phyloP scores from a whole-genome alignment of 2,888 invertebrate genomes.

The Saturnia pavonia region DNA sequence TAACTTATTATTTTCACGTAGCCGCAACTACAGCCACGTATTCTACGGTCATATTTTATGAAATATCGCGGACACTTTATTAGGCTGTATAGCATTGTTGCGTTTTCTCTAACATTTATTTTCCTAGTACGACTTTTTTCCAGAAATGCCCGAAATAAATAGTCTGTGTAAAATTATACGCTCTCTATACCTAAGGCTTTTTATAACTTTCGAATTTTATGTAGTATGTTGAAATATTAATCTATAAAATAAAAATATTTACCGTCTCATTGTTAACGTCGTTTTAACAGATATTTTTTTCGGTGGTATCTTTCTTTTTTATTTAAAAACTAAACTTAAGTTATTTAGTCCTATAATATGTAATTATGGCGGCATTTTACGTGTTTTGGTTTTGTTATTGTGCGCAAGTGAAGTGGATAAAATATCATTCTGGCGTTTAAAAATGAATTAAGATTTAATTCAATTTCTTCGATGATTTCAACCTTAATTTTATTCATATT shows the following conservation, averaged over 20 bases:
- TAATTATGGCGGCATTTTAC: too few relatives aligned
- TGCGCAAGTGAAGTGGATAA: too few relatives aligned
- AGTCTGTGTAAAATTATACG: background rate
- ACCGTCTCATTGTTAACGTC: too few relatives aligned
- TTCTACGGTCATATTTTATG: slow-evolving; percentile 10
- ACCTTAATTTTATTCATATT: background rate
- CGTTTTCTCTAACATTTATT: slow-evolving; percentile 7
- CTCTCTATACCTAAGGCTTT: background rate
- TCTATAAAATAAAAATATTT: background rate
- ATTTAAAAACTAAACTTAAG: too few relatives aligned
- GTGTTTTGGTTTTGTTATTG: too few relatives aligned
- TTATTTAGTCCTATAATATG: too few relatives aligned
- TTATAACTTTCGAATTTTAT: background rate
- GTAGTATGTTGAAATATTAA: background rate
- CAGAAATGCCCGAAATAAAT: background rate
- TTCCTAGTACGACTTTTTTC: background rate
- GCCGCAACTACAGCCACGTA: slow-evolving; percentile 15
- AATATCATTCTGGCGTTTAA: background rate
- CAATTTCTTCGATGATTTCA: background rate
- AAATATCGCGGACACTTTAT: slow-evolving; percentile 10
- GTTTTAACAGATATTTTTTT: too few relatives aligned
- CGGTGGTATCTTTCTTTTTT: too few relatives aligned
- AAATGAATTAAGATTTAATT: background rate
- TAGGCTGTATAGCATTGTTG: slow-evolving; percentile 12
- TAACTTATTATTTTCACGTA: slow-evolving; percentile 22